Base-by-base conservation (phyloP, 2,888 invertebrate species). In the Halictus quadricinctus region DNA sequence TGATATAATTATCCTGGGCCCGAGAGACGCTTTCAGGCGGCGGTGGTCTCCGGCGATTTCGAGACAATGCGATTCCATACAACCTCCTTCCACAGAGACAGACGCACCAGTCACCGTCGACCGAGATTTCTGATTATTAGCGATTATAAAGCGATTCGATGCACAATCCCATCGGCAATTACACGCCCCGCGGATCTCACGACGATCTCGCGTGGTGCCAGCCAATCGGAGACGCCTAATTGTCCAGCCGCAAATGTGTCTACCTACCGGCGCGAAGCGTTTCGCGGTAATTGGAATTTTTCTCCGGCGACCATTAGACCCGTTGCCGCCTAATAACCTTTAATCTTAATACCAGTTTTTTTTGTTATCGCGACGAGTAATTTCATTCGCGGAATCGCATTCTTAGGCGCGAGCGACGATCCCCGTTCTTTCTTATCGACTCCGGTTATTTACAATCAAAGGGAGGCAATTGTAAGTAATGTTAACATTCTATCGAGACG, bases 1-100 rank as follows among this genome's bases (percentile, higher is more conserved):
- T 64, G 69, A 50, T 81, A 79, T 85, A 83, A 87, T 89, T 85
- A 83, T 58, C 64, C 25, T 79, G 48, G 54, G n/a, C n/a, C n/a
- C 70, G 50, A 54, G 64, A 66, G 54, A 48, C 50, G 72, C 36
- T 70, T 41, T 60, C 25, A 15, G 64, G 58, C 46, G 43, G 36
- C 21, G 36, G 36, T 5, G 46, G 46, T 29, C 12, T 66, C 50
- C 43, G 66, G 46, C 25, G 60, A 73, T 73, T 69, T 50, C 25
- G n/a, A 79, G 69, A 81, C 75, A 78, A 74, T 86, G 15, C 76
- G 50, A 69, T 77, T 77, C 69, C 69, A 60, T 81, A 2, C 15
- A 15, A 15, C 6, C 25, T 64, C 13, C 64, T 2, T 7, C 36
- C 5, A 4, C 25, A 29, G 60, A 60, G 60, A 60, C 60, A 13